These are phyloP conservation scores for Dermochelys coriacea DNA, from an alignment of 2,797 vertebrate genomes.

Conservation along the genomic window DNA sequence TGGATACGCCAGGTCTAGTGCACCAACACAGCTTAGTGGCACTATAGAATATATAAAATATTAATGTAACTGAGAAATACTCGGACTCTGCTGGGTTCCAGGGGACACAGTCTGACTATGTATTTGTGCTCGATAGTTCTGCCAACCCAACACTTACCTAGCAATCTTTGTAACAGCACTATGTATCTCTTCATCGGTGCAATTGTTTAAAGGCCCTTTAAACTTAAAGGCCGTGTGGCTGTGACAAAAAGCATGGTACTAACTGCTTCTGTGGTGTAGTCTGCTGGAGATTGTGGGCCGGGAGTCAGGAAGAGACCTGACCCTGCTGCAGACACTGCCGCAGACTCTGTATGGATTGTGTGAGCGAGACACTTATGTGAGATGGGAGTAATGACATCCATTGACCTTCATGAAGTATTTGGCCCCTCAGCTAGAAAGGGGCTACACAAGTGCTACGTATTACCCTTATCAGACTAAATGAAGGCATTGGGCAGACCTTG, in stretches of 20 bases:
- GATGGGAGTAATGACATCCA: neutral
- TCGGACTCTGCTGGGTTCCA: fast-evolving
- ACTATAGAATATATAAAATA: neutral
- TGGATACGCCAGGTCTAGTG: neutral
- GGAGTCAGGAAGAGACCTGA: neutral
- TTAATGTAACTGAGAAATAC: neutral
- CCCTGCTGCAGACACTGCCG: neutral
- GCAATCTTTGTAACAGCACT: neutral
- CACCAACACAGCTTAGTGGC: neutral
- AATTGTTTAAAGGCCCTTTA: neutral
- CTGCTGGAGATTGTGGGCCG: neutral
- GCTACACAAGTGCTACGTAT: neutral
- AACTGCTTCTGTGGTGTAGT: neutral
- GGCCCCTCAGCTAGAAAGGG: neutral
- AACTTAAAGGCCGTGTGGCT: neutral
- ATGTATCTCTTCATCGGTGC: neutral
- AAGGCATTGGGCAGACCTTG: neutral
- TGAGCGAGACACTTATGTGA: neutral
- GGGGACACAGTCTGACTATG: neutral
- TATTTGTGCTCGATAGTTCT: neutral
- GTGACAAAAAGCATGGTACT: neutral
- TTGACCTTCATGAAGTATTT: neutral
- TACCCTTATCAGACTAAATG: neutral
- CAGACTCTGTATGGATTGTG: neutral
- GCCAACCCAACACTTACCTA: neutral